Percentiles rank a stretch among this genome's conserved stretches.
phyloP scores from a whole-genome alignment of 2,113 vertebrate species.

The Chionomys nivalis region DNA sequence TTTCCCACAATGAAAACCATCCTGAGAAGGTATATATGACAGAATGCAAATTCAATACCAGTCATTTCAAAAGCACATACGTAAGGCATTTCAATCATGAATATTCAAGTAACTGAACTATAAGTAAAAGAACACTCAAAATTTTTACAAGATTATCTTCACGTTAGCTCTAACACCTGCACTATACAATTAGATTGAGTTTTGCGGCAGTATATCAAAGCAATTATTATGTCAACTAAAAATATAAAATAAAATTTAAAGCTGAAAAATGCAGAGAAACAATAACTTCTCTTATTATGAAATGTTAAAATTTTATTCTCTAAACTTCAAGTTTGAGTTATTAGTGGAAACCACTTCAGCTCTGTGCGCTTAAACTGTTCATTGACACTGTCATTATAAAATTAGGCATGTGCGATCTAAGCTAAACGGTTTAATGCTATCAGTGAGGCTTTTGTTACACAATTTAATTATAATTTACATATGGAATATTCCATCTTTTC shows the following conservation, averaged over 20 bases:
- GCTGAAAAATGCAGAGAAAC: not conserved
- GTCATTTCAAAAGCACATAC: not conserved
- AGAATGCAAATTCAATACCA: not conserved
- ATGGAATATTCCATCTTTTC: not conserved
- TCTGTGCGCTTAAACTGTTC: not conserved
- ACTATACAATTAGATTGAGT: not conserved
- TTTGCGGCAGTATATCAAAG: not conserved
- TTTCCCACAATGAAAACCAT: not conserved
- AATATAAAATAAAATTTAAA: not conserved
- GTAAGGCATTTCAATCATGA: slow-evolving; percentile 2
- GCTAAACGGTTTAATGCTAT: not conserved
- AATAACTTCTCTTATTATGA: not conserved
- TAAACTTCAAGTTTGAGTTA: slow-evolving; percentile 34
- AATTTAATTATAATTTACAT: slow-evolving; percentile 37
- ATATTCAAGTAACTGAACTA: not conserved
- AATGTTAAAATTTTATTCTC: not conserved
- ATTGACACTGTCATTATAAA: not conserved
- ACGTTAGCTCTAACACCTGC: not conserved
- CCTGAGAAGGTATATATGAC: not conserved
- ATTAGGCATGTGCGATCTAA: not conserved
- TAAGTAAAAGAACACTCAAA: slow-evolving; percentile 17
- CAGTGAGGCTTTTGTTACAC: not conserved
- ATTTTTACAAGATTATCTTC: not conserved
- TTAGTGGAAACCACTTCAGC: not conserved
- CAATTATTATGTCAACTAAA: not conserved